These are phyloP conservation scores for Fregetta grallaria DNA, from an alignment of 2,113 vertebrate genomes.

Conservation along the genomic window DNA sequence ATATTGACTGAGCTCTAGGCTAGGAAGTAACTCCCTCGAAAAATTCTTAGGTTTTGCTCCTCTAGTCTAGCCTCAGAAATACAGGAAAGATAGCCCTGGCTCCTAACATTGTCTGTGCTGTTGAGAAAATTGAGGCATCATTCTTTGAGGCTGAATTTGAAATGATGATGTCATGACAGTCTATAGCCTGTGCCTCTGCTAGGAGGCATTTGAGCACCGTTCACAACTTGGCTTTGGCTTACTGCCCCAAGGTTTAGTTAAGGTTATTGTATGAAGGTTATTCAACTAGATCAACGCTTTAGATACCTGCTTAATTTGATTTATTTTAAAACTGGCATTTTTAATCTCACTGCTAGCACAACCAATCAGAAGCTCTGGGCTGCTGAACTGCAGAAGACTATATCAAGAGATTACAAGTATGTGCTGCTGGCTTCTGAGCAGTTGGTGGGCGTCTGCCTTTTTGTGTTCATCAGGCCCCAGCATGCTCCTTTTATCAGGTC, in stretches of 20 bases:
- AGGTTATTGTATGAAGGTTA: background rate
- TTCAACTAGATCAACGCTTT: background rate
- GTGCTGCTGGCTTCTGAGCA: conserved; percentile 97
- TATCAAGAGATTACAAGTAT: conserved; percentile 95
- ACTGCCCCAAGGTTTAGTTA: background rate
- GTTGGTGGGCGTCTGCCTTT: conserved; percentile 96
- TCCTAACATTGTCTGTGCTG: background rate
- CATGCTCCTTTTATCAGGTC: conserved; percentile 97
- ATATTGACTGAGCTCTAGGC: background rate
- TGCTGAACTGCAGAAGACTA: conserved; percentile 92
- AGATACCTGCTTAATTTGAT: background rate
- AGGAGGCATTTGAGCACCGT: background rate
- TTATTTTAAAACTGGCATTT: background rate
- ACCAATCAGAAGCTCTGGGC: conserved; percentile 99
- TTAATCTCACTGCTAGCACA: conserved; percentile 80
- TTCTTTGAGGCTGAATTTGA: background rate
- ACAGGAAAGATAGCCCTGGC: background rate
- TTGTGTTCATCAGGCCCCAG: conserved; percentile 95
- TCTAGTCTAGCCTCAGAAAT: background rate
- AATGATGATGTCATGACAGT: background rate
- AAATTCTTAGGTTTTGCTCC: background rate
- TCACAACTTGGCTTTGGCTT: background rate
- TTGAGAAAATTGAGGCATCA: background rate
- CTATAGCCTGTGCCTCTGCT: background rate
- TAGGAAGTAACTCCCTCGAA: background rate